Evolutionary conservation across 2,888 invertebrate species (phyloP).

Genomic region (Catotricha subobsoleta): DNA sequence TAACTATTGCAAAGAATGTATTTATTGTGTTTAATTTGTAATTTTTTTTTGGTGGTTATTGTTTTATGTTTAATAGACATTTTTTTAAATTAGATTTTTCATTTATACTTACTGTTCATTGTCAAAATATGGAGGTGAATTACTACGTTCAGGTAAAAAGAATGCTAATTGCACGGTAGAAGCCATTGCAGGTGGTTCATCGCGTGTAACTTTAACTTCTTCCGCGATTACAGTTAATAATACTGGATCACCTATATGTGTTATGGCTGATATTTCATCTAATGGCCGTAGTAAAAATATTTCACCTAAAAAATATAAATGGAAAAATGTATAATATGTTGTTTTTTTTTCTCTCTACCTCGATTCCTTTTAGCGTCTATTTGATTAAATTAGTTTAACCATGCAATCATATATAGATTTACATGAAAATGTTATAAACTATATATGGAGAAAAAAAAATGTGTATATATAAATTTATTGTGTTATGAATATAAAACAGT

Average conservation of each 20-base stretch:
- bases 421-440: too few relatives aligned
- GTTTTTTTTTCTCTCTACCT: not conserved
- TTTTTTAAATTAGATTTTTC: not conserved
- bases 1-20: too few relatives aligned
- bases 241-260: constrained; percentile 67
- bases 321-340: not conserved
- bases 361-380: not conserved
- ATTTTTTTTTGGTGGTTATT: not conserved
- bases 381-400: too few relatives aligned
- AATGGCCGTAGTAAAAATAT: constrained; percentile 51
- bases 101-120: constrained; percentile 46
- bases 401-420: too few relatives aligned
- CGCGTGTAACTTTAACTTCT: constrained; percentile 55
- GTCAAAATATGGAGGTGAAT: constrained; percentile 62
- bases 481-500: too few relatives aligned
- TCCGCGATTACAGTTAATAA: constrained; percentile 70
- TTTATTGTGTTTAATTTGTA: not conserved
- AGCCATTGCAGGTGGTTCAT: constrained; percentile 62
- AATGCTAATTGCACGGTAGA: constrained; percentile 69
- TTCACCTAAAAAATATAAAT: constrained; percentile 35
- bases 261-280: constrained; percentile 60
- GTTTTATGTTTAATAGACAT: constrained; percentile 26
- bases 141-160: constrained; percentile 57
- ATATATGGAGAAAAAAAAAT: too few relatives aligned
- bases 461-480: too few relatives aligned